Evolutionary conservation across 2,888 invertebrate species (phyloP), one percentile per base, ranked within the genome.

Genomic region (Chloromyia formosa): DNA sequence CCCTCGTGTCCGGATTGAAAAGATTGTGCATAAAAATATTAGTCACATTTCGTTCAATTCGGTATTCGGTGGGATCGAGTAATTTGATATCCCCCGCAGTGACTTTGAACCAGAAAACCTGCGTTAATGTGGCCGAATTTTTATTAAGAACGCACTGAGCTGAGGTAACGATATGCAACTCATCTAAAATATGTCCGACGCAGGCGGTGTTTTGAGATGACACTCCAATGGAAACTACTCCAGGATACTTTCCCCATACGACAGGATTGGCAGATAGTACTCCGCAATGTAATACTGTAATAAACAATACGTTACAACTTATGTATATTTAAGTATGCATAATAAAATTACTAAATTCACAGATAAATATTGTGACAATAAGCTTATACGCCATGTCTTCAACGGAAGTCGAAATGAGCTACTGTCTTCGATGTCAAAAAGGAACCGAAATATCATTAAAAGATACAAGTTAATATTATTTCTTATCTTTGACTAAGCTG

Each of bases 21-120:
- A 14, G 9, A 16, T 73, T 72, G 72, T 77, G 75, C 2, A 72
- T 40, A 73, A 72, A 77, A 9, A 75, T 58, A 20, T 75, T 64
- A 1, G 76, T 60, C 14, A 75, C 74, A 20, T 74, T 72, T 23
- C 77, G 56, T 54, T 68, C 69, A 12, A 62, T 22, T 10, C 76
- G 66, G 23, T 76, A 64, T 16, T 60, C 66, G 1, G 69, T 53
- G 40, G 74, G 73, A 42, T 60, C 62, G 5, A 49, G 56, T 10
- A 76, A 71, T 61, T 75, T 75, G 45, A 76, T 60, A 69, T 77
- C 77, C 4, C 77, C 77, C 7, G 76, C 76, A 35, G 66, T 76
- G n/a, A 77, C 58, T 18, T 27, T 62, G 12, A 66, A 72, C 71
- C 75, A 77, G 40, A 74, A 74, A 23, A 68, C 62, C 20, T 74